Conservation (phyloP, 2,888 invertebrate species). For the Microplitis manilae region DNA sequence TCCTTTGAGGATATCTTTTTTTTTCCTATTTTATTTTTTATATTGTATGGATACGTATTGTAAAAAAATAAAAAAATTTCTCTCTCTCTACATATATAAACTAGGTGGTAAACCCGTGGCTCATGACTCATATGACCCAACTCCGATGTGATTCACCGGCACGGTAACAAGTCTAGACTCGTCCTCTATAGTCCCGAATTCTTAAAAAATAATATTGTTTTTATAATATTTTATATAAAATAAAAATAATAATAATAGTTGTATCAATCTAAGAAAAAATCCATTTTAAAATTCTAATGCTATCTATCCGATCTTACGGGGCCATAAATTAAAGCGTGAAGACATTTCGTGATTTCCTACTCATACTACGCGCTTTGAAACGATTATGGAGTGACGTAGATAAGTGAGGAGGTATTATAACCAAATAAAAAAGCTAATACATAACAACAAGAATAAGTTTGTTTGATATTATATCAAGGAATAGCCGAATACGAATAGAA, state of each 20-base stretch:
- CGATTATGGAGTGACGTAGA: background rate
- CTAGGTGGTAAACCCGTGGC: constrained; percentile 28
- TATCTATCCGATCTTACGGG: background rate
- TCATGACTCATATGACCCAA: constrained; percentile 51
- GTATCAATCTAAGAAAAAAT: background rate
- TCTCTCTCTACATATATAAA: background rate
- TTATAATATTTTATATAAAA: background rate
- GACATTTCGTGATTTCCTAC: background rate
- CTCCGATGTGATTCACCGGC: constrained; percentile 57
- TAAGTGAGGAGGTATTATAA: background rate
- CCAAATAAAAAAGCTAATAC: background rate
- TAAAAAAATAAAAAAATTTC: background rate
- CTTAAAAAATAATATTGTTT: constrained; percentile 18
- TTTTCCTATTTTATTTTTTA: background rate
- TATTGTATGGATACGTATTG: background rate
- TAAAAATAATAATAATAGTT: background rate
- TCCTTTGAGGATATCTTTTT: constrained; percentile 53
- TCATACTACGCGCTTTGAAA: background rate
- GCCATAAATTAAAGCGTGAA: background rate
- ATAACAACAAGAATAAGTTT: no score
- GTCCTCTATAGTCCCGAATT: constrained; percentile 28
- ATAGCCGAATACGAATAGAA: constrained; percentile 8
- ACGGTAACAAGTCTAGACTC: constrained; percentile 43
- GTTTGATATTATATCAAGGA: background rate
- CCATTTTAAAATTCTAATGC: background rate